phyloP scores from a whole-genome alignment of 1,140 invertebrate genomes.

The Rhyacophila brunnea region DNA sequence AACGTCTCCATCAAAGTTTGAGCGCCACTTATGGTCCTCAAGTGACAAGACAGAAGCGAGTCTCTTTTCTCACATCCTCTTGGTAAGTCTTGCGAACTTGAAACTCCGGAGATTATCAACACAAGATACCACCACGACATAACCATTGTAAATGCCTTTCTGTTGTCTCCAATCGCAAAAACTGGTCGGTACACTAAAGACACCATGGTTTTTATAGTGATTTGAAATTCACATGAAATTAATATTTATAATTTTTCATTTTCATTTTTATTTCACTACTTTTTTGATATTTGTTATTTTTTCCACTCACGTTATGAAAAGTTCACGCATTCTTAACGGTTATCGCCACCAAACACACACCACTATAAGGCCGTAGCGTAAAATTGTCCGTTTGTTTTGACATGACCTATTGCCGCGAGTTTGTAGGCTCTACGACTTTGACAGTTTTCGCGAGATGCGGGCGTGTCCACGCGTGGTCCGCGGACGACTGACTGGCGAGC shows the following conservation, averaged over 20 bases:
- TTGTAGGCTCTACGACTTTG: background rate
- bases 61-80: constrained; percentile 7
- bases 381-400: constrained; percentile 17
- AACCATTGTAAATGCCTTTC: background rate
- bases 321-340: too few relatives aligned
- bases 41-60: constrained; percentile 54
- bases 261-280: too few relatives aligned
- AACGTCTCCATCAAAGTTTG: constrained; percentile 60
- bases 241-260: background rate
- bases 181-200: background rate
- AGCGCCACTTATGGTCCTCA: constrained; percentile 62
- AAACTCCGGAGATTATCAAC: background rate
- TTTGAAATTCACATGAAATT: background rate
- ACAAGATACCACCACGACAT: background rate
- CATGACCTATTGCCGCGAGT: background rate
- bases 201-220: background rate
- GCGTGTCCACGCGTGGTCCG: constrained; percentile 16
- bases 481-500: constrained; percentile 23
- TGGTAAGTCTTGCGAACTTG: background rate
- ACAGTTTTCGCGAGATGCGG: background rate
- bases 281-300: too few relatives aligned
- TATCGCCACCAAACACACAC: too few relatives aligned
- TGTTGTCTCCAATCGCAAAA: background rate
- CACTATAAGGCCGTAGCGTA: too few relatives aligned
- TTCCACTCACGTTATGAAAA: too few relatives aligned